Conservation (phyloP, 2,888 invertebrate species). For the Chloroclysta siterata region DNA sequence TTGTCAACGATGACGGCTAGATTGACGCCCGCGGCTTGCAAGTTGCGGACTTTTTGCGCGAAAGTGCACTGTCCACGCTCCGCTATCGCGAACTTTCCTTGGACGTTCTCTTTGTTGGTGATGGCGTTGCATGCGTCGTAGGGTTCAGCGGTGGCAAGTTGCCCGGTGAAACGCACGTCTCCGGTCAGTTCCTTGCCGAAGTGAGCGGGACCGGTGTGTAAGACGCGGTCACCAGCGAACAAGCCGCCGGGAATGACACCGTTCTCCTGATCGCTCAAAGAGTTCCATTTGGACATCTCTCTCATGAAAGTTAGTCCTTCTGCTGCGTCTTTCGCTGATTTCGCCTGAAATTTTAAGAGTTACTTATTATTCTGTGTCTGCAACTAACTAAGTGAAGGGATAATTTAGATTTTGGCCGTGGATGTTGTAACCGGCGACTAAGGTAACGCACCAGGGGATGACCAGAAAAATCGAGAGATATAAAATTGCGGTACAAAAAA, state of each 20-base stretch:
- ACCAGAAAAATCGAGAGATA: too few species aligned
- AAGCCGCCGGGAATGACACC: conserved; percentile 71
- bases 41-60: conserved; percentile 94
- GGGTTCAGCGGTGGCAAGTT: conserved; percentile 88
- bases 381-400: too few species aligned
- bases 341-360: conserved; percentile 86
- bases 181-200: conserved; percentile 92
- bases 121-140: conserved; percentile 87
- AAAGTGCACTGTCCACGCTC: conserved; percentile 98
- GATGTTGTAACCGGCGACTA: too few species aligned
- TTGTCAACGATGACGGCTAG: conserved; percentile 95
- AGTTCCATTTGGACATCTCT: conserved; percentile 97
- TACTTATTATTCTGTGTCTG: neutral
- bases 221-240: conserved; percentile 55
- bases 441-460: too few species aligned
- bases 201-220: conserved; percentile 94
- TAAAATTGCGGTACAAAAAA: too few species aligned
- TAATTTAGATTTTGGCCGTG: too few species aligned
- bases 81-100: conserved; percentile 92
- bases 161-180: conserved; percentile 87
- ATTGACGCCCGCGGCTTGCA: conserved; percentile 92
- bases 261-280: conserved; percentile 86
- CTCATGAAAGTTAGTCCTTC: conserved; percentile 98
- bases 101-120: conserved; percentile 83
- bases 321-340: conserved; percentile 93